phyloP scores from a whole-genome alignment of 2,113 vertebrate genomes.

The Merops nubicus region DNA sequence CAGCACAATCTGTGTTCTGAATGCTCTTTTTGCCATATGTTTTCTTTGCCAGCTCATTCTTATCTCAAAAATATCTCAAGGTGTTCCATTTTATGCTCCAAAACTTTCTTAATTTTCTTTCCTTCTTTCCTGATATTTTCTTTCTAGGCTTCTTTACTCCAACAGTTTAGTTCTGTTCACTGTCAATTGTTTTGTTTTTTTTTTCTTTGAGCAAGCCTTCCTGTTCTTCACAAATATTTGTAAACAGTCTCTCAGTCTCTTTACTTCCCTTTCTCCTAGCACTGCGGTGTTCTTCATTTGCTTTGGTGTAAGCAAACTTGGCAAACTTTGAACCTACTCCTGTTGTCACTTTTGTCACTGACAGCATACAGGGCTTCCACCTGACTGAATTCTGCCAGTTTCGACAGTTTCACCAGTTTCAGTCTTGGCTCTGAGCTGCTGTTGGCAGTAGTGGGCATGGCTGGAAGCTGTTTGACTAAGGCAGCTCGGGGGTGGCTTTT shows the following conservation, averaged over 20 bases:
- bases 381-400: neutral
- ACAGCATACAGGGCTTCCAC: neutral
- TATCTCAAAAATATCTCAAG: neutral
- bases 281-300: neutral
- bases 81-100: neutral
- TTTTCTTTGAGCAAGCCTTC: rapidly evolving
- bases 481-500: neutral
- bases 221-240: neutral
- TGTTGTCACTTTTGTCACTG: rapidly evolving
- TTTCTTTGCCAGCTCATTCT: neutral
- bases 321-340: neutral
- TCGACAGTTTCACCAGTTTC: neutral
- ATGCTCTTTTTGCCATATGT: neutral
- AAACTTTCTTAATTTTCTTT: neutral
- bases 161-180: neutral
- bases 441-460: neutral
- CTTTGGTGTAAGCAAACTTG: neutral
- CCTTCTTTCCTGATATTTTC: neutral
- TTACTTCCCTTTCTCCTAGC: neutral
- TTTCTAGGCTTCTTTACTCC: neutral
- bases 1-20: neutral
- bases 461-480: neutral
- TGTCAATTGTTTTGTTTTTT: neutral
- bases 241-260: neutral
- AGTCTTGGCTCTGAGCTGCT: neutral